These are phyloP conservation scores for Henricia sp. DNA, from an alignment of 53 echinoderm and acorn worm species.

Conservation along the genomic window DNA sequence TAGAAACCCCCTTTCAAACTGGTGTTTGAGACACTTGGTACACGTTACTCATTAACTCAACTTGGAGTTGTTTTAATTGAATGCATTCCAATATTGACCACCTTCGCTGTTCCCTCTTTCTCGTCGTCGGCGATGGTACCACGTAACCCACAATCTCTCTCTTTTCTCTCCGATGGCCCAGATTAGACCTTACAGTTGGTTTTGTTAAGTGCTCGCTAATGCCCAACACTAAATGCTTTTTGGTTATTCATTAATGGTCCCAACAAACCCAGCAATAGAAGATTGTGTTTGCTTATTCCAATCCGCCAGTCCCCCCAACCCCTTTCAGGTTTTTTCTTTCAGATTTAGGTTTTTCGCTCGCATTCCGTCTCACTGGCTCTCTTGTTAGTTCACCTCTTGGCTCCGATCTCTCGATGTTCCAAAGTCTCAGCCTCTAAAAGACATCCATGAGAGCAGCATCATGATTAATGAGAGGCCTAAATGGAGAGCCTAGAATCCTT, in stretches of 20 bases:
- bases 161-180: not conserved
- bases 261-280: conserved; percentile 12
- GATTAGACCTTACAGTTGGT: conserved; percentile 52
- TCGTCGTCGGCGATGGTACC: not conserved
- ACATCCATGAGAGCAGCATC: conserved; percentile 7
- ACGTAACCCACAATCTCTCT: not conserved
- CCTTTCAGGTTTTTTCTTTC: conserved; percentile 1
- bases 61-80: conserved; percentile 49
- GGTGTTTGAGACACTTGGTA: conserved; percentile 10
- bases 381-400: not conserved
- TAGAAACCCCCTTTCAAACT: conserved; percentile 48
- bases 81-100: conserved; percentile 54
- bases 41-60: conserved; percentile 39
- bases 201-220: conserved; percentile 58
- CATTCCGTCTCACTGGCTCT: no score
- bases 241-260: conserved; percentile 47
- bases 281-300: conserved; percentile 26
- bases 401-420: conserved; percentile 29
- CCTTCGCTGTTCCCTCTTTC: not conserved
- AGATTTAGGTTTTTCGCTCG: not conserved
- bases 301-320: no score
- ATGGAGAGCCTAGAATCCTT: conserved; percentile 12
- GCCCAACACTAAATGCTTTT: conserved; percentile 43
- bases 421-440: conserved; percentile 16
- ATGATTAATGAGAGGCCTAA: conserved; percentile 41